These are phyloP conservation scores for Solenodon paradoxus DNA, from an alignment of 2,113 vertebrate genomes.

Conservation along the genomic window DNA sequence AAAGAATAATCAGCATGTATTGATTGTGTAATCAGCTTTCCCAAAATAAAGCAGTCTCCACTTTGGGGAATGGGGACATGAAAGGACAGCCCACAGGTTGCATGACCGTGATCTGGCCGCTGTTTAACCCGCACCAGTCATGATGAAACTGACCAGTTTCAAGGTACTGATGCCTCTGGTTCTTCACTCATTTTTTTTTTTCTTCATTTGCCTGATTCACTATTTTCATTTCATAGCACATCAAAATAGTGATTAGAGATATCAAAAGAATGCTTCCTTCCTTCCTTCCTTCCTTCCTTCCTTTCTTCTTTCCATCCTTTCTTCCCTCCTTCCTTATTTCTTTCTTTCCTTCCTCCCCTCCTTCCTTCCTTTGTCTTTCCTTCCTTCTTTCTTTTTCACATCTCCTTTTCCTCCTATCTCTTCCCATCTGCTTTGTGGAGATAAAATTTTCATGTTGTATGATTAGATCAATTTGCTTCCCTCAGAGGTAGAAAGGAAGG, in stretches of 20 bases:
- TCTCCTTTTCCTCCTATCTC: not conserved
- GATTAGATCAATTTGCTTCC: not conserved
- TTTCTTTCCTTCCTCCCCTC: not conserved
- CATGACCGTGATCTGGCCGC: not conserved
- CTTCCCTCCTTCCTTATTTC: not conserved
- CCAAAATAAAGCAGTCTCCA: not conserved
- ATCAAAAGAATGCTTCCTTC: not conserved
- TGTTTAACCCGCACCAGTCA: not conserved
- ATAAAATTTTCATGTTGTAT: not conserved
- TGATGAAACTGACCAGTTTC: not conserved
- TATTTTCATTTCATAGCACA: conserved; percentile 16
- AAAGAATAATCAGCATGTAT: not conserved
- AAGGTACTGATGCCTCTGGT: not conserved
- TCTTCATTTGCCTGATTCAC: conserved; percentile 41
- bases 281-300: not conserved
- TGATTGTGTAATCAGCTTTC: not conserved
- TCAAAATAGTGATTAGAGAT: conserved; percentile 27
- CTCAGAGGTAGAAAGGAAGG: not conserved
- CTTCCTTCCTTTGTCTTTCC: not conserved
- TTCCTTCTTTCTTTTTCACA: not conserved
- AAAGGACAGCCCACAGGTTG: not conserved
- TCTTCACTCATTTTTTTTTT: not conserved
- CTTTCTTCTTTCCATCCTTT: not conserved
- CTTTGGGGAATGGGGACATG: not conserved
- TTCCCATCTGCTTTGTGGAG: not conserved